A percentile compares a stretch with the other conserved stretches of the same genome.
phyloP scores from a whole-genome alignment of 2,888 invertebrate species.

The Boloria euphrosyne region DNA sequence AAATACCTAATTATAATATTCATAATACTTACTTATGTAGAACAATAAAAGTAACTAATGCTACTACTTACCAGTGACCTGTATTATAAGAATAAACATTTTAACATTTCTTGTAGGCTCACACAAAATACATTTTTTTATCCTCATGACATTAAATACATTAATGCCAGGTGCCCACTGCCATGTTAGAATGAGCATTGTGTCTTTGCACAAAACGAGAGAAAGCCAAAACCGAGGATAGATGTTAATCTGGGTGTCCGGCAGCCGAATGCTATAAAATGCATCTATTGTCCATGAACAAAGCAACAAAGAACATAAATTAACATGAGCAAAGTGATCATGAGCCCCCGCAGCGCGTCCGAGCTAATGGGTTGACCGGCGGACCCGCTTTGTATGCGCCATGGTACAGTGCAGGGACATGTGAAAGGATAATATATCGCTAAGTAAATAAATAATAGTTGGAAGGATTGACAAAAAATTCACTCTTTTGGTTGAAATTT shows the following conservation, averaged over 20 bases:
- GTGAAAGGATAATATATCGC: slow-evolving; percentile 48
- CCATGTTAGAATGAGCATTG: slow-evolving; percentile 60
- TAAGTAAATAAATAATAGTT: slow-evolving; percentile 41
- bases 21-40: too few relatives aligned
- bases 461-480: slow-evolving; percentile 21
- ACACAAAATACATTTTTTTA: slow-evolving; percentile 42
- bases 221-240: slow-evolving; percentile 73
- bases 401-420: slow-evolving; percentile 38
- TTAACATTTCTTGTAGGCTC: too few relatives aligned
- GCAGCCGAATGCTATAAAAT: slow-evolving; percentile 77
- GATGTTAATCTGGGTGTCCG: slow-evolving; percentile 81
- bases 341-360: slow-evolving; percentile 69
- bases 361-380: slow-evolving; percentile 77
- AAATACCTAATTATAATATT: too few relatives aligned
- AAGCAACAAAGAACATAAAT: slow-evolving; percentile 81
- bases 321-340: slow-evolving; percentile 80
- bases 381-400: slow-evolving; percentile 46
- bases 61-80: too few relatives aligned
- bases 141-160: slow-evolving; percentile 54
- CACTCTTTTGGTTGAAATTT: background rate
- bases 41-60: too few relatives aligned
- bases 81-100: too few relatives aligned
- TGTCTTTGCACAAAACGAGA: slow-evolving; percentile 77
- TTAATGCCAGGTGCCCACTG: slow-evolving; percentile 72
- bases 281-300: slow-evolving; percentile 67